Conservation (phyloP, 2,888 invertebrate genomes). For the Scaptomyza flava region DNA sequence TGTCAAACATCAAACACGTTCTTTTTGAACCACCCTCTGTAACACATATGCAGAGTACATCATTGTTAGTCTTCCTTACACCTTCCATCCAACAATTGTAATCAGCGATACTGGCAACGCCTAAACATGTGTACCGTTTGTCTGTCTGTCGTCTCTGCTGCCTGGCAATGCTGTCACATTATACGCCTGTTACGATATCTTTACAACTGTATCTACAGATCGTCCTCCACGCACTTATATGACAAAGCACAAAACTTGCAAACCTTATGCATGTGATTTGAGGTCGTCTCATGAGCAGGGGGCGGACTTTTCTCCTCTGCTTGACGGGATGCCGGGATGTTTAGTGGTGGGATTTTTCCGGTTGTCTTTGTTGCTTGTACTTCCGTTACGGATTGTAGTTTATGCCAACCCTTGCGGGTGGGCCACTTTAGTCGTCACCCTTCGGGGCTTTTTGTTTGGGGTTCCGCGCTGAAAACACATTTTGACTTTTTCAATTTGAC, state of each 20-base stretch:
- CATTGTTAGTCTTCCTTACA: constrained; percentile 9
- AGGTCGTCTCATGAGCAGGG: constrained; percentile 25
- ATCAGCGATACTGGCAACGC: constrained; percentile 55
- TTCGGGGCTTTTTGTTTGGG: constrained; percentile 29
- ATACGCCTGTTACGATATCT: constrained; percentile 75
- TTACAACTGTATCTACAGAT: constrained; percentile 78
- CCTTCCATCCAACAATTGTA: constrained; percentile 24
- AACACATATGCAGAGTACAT: constrained; percentile 14
- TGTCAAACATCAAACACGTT: not conserved
- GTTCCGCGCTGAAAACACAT: constrained; percentile 43
- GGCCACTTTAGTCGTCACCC: constrained; percentile 58
- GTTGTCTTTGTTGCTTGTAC: constrained; percentile 51
- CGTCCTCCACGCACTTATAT: constrained; percentile 73
- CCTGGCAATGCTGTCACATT: constrained; percentile 70
- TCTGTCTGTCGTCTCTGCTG: constrained; percentile 12
- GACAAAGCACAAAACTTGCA: constrained; percentile 79
- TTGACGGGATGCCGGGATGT: constrained; percentile 1
- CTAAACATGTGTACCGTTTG: constrained; percentile 71
- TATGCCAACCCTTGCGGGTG: constrained; percentile 49
- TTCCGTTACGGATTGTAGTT: constrained; percentile 75
- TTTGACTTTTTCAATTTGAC: constrained; percentile 78
- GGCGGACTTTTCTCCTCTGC: constrained; percentile 37
- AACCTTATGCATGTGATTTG: constrained; percentile 80
- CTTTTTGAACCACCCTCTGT: constrained; percentile 29
- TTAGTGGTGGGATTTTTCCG: constrained; percentile 45